A percentile compares a stretch with the other conserved stretches of the same genome.
phyloP scores from a whole-genome alignment of 2,888 invertebrate genomes.

The Brenthis hecate region DNA sequence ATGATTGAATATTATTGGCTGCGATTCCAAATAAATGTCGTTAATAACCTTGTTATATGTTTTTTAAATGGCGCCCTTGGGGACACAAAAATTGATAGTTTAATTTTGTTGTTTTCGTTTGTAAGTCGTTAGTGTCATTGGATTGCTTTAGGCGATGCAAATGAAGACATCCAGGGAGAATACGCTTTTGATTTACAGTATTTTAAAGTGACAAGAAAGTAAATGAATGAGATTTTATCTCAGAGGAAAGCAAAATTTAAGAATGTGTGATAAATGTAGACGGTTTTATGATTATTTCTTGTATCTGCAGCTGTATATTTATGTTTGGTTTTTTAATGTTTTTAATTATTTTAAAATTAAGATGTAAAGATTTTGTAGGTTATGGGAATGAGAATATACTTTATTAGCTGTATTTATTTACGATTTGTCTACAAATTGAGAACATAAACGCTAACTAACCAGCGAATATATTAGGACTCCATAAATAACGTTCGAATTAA shows the following conservation, averaged over 20 bases:
- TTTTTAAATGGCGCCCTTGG: constrained; percentile 62
- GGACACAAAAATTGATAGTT: constrained; percentile 73
- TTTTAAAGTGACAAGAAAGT: constrained; percentile 52
- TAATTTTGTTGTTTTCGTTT: constrained; percentile 72
- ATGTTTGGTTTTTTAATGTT: constrained; percentile 19
- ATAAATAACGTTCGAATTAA: too few species aligned
- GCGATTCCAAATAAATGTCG: constrained; percentile 48
- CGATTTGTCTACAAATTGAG: not conserved
- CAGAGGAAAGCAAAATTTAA: constrained; percentile 23
- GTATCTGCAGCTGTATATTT: not conserved
- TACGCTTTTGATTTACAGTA: constrained; percentile 68
- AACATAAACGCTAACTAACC: not conserved
- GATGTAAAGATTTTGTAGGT: constrained; percentile 8
- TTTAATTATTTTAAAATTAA: constrained; percentile 26
- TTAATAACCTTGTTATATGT: constrained; percentile 56
- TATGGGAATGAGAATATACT: not conserved
- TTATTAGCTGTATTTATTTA: not conserved
- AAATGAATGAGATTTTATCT: constrained; percentile 38
- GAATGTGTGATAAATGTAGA: constrained; percentile 18
- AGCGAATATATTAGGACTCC: too few species aligned
- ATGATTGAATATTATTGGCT: constrained; percentile 43
- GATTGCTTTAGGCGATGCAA: constrained; percentile 69
- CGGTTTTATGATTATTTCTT: constrained; percentile 23
- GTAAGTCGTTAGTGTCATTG: constrained; percentile 72
- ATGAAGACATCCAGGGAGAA: constrained; percentile 72